phyloP scores from a whole-genome alignment of 2,888 invertebrate species.

The Meghimatium bilineatum region DNA sequence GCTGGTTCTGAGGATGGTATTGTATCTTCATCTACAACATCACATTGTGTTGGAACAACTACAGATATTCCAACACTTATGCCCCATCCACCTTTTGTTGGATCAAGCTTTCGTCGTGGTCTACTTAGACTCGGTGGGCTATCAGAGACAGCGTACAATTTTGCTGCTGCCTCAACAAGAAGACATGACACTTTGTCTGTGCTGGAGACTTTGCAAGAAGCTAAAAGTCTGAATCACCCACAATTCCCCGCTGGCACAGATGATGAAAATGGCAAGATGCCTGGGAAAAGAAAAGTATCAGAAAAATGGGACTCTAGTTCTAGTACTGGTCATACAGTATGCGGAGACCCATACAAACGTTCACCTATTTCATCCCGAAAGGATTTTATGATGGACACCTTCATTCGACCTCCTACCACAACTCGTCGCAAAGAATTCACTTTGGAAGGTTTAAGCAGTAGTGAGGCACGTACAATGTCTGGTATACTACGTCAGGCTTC shows the following conservation, averaged over 20 bases:
- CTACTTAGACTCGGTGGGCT: conserved; percentile 27
- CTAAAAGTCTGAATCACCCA: background rate
- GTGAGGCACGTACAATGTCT: conserved; percentile 74
- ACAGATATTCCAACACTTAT: conserved; percentile 12
- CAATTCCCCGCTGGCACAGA: background rate
- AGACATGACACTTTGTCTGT: conserved; percentile 42
- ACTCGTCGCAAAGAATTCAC: conserved; percentile 70
- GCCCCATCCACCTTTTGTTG: conserved; percentile 35
- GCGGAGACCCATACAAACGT: conserved; percentile 43
- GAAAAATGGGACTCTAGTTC: conserved; percentile 29
- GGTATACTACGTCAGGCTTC: conserved; percentile 74
- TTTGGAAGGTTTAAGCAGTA: conserved; percentile 73
- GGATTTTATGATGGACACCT: conserved; percentile 54
- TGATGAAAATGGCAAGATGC: conserved; percentile 30
- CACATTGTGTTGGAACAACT: background rate
- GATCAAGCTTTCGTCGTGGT: conserved; percentile 23
- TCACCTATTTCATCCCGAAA: conserved; percentile 54
- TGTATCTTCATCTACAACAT: conserved; percentile 17
- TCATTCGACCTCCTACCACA: conserved; percentile 64
- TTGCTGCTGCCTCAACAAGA: conserved; percentile 42
- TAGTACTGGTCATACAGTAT: background rate
- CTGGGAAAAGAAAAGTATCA: conserved; percentile 44
- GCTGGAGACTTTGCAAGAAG: conserved; percentile 42
- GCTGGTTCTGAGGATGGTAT: conserved; percentile 26
- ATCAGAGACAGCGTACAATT: conserved; percentile 42